A percentile compares a stretch with the other conserved stretches of the same genome.
Conservation (phyloP, 2,113 vertebrate species). For the Hassar affinis region DNA sequence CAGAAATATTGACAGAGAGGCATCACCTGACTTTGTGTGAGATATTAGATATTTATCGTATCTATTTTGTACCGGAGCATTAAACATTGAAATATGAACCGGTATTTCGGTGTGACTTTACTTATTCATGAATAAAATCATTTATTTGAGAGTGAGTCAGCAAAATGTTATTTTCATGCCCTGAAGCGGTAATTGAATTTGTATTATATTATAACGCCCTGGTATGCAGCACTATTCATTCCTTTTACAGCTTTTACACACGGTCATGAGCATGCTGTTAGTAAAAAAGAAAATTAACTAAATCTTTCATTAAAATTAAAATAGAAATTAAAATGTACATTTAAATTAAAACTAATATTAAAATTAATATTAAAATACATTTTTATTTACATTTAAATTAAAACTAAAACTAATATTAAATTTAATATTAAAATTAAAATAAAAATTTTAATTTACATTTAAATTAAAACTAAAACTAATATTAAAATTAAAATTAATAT, state of each 20-base stretch:
- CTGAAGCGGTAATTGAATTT: not conserved
- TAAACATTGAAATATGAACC: not conserved
- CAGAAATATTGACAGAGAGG: not conserved
- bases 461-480: too few species aligned
- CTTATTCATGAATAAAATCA: not conserved
- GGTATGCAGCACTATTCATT: not conserved
- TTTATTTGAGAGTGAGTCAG: not conserved
- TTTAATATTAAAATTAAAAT: too few species aligned
- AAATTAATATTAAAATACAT: too few species aligned
- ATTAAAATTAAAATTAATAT: too few species aligned
- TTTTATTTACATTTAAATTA: too few species aligned
- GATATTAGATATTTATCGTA: not conserved
- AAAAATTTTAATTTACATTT: too few species aligned
- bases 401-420: too few species aligned
- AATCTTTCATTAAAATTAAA: too few species aligned
- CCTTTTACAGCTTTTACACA: not conserved
- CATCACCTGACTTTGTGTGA: not conserved
- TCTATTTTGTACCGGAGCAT: not conserved
- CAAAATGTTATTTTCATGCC: not conserved
- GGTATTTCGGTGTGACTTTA: not conserved
- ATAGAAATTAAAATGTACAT: too few species aligned
- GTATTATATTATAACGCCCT: not conserved
- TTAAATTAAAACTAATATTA: too few species aligned
- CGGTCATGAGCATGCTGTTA: not conserved
- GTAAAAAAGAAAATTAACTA: too few species aligned